These are phyloP conservation scores for Schlechtendalia chinensis DNA, from an alignment of 1,140 invertebrate genomes.

Conservation along the genomic window DNA sequence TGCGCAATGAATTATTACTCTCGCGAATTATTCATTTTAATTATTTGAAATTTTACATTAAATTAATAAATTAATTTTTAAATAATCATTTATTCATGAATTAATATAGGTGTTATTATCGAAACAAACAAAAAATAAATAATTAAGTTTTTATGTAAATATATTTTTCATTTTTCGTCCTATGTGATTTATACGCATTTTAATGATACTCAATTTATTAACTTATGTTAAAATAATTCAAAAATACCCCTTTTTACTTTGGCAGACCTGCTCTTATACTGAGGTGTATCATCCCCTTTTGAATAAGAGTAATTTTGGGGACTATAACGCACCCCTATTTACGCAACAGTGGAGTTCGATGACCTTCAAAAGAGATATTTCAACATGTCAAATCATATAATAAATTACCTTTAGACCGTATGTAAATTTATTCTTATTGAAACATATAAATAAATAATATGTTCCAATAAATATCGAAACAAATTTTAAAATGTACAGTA, in stretches of 20 bases:
- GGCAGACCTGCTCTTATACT: neutral
- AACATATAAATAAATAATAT: no score
- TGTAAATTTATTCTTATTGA: neutral
- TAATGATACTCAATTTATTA: neutral
- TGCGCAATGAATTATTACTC: no score
- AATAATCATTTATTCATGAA: no score
- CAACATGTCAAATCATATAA: conserved; percentile 15
- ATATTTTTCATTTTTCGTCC: neutral
- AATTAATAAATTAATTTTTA: no score
- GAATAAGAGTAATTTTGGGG: conserved; percentile 17
- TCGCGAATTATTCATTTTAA: no score
- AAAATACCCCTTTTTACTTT: conserved; percentile 24
- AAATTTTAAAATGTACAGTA: no score
- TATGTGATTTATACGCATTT: no score
- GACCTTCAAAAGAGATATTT: conserved; percentile 26
- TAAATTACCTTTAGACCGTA: neutral
- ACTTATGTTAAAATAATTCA: conserved; percentile 23
- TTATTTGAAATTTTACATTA: no score
- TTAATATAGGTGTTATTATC: no score
- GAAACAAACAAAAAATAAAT: neutral
- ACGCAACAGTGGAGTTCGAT: neutral
- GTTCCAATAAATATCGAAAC: no score
- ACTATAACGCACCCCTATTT: conserved; percentile 4
- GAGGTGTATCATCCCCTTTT: neutral
- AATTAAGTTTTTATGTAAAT: conserved; percentile 10